Evolutionary conservation across 37 sponge, comb jelly and placozoan genomes (phyloP).

Genomic region (Eunapius fragilis): DNA sequence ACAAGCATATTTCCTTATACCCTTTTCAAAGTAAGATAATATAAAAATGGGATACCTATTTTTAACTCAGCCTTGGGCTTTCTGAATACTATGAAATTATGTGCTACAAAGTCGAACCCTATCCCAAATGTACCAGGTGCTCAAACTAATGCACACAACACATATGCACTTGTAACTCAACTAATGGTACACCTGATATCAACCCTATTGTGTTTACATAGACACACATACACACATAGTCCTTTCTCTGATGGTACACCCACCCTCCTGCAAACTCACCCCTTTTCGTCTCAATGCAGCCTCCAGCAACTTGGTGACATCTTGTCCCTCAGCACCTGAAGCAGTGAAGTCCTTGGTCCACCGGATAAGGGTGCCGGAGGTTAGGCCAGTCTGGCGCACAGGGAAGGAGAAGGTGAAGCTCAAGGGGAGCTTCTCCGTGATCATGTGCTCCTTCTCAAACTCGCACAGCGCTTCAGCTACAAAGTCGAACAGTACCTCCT

Average conservation of each 20-base stretch:
- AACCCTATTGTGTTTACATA: too few species aligned
- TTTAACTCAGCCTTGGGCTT: too few species aligned
- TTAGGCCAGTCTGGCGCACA: constrained; percentile 83
- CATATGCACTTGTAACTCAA: too few species aligned
- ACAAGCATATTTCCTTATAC: too few species aligned
- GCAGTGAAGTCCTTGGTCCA: constrained; percentile 97
- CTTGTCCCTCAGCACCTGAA: constrained; percentile 74
- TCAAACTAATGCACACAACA: too few species aligned
- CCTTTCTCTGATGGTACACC: background rate
- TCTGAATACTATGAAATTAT: too few species aligned
- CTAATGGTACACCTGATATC: too few species aligned
- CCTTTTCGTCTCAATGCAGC: constrained; percentile 79
- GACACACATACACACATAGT: background rate
- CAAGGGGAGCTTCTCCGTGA: constrained; percentile 79
- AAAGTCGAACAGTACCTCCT: constrained; percentile 89
- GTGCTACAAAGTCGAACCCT: too few species aligned
- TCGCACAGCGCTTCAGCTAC: constrained; percentile 72
- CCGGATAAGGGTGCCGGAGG: constrained; percentile 62
- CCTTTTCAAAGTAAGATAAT: too few species aligned
- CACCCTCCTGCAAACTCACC: constrained; percentile 21
- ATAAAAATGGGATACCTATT: too few species aligned
- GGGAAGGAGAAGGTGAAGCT: constrained; percentile 99
- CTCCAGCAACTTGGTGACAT: constrained; percentile 78
- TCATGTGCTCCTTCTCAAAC: constrained; percentile 71
- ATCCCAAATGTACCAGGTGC: too few species aligned